A percentile compares a stretch with the other conserved stretches of the same genome.
phyloP scores from a whole-genome alignment of 2,113 vertebrate genomes.

The Pedionomus torquatus region DNA sequence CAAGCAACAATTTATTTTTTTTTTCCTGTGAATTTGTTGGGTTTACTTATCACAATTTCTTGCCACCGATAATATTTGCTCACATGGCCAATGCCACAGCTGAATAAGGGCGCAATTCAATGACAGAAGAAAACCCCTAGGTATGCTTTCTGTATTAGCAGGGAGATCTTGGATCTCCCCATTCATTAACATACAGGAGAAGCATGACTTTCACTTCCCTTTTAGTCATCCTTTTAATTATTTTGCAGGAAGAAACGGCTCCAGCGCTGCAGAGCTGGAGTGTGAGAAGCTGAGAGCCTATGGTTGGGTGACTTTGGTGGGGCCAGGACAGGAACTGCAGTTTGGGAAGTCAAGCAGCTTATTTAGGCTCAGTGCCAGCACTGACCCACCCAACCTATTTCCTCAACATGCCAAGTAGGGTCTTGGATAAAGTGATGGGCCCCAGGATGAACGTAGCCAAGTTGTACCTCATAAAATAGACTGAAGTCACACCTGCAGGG shows the following conservation, averaged over 20 bases:
- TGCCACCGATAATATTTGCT: neutral
- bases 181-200: neutral
- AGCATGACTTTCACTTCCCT: neutral
- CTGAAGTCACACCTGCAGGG: neutral
- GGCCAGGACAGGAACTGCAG: neutral
- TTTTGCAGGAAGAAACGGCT: neutral
- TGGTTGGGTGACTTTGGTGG: rapidly evolving
- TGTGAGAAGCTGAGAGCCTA: neutral
- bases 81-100: neutral
- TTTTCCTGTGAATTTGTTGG: neutral
- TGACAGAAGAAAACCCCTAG: neutral
- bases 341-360: neutral
- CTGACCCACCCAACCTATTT: neutral
- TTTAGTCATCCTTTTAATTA: neutral
- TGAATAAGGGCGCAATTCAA: neutral
- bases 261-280: neutral
- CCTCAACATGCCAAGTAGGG: neutral
- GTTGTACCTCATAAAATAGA: neutral
- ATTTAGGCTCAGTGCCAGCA: neutral
- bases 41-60: neutral
- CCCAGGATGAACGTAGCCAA: neutral
- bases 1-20: rapidly evolving
- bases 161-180: neutral
- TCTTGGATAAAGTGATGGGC: neutral
- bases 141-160: rapidly evolving